phyloP scores from a whole-genome alignment of 2,888 invertebrate genomes.

The Cheilosia scutellata region DNA sequence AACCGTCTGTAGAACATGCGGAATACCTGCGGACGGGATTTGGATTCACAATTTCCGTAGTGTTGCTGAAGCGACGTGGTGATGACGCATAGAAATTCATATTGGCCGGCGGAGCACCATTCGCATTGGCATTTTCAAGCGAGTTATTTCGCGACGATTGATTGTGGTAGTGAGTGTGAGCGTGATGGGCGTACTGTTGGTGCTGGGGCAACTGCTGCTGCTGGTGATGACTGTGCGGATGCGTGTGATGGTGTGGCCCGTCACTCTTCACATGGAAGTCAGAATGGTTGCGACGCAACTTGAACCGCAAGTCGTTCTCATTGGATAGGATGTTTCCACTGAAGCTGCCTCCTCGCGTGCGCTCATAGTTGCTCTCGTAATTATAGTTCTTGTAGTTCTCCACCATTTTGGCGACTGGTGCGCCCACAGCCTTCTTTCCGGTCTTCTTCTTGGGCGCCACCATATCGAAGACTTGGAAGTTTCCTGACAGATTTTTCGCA shows the following conservation, averaged over 20 bases:
- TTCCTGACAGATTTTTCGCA: slow-evolving; percentile 88
- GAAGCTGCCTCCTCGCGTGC: slow-evolving; percentile 83
- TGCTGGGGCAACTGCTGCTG: slow-evolving; percentile 52
- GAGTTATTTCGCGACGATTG: slow-evolving; percentile 67
- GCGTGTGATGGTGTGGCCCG: slow-evolving; percentile 62
- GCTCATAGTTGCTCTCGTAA: slow-evolving; percentile 81
- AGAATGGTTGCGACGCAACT: slow-evolving; percentile 82
- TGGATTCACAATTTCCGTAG: slow-evolving; percentile 84
- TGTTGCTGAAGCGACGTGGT: slow-evolving; percentile 88
- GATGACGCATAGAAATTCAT: slow-evolving; percentile 81
- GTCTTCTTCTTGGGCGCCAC: slow-evolving; percentile 91
- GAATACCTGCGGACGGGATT: slow-evolving; percentile 81
- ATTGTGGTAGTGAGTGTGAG: slow-evolving; percentile 64
- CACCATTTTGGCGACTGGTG: slow-evolving; percentile 86
- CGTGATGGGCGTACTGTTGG: slow-evolving; percentile 76
- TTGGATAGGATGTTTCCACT: slow-evolving; percentile 83
- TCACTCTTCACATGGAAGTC: slow-evolving; percentile 80
- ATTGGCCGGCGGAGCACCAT: slow-evolving; percentile 48
- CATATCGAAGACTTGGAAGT: slow-evolving; percentile 90
- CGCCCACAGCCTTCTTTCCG: slow-evolving; percentile 85
- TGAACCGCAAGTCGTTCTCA: slow-evolving; percentile 80
- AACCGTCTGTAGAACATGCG: slow-evolving; percentile 83
- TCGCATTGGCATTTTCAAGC: slow-evolving; percentile 69
- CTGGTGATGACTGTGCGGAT: slow-evolving; percentile 67
- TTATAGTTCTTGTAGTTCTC: slow-evolving; percentile 87